Evolutionary conservation across 2,888 invertebrate species (phyloP).

Genomic region (Vanessa cardui): DNA sequence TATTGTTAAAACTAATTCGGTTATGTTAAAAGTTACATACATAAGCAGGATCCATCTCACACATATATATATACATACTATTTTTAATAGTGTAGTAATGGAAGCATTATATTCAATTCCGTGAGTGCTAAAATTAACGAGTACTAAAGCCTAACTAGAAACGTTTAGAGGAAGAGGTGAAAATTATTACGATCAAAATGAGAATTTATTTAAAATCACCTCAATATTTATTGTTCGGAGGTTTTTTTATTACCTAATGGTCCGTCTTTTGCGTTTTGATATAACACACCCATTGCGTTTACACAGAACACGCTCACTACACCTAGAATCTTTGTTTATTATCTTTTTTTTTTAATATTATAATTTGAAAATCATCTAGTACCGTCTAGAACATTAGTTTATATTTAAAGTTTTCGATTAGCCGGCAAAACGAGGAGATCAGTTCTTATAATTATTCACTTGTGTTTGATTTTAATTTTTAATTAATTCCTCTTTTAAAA

Average conservation of each 20-base stretch:
- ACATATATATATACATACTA: conserved; percentile 36
- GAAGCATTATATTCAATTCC: conserved; percentile 81
- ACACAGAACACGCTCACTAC: conserved; percentile 58
- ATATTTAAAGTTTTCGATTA: not conserved
- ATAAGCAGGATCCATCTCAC: conserved; percentile 19
- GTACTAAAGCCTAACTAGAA: conserved; percentile 64
- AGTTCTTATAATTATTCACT: no score
- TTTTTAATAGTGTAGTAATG: conserved; percentile 53
- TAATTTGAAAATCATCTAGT: no score
- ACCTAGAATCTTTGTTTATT: conserved; percentile 1
- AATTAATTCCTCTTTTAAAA: no score
- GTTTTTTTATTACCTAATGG: conserved; percentile 63
- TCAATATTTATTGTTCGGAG: conserved; percentile 46
- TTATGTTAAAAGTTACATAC: not conserved
- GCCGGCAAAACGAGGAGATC: not conserved
- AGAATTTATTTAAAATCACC: conserved; percentile 32
- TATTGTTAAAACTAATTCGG: conserved; percentile 14
- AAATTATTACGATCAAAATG: conserved; percentile 51
- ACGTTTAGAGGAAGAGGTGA: conserved; percentile 53
- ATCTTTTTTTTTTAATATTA: not conserved
- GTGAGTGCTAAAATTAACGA: conserved; percentile 71
- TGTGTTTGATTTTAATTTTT: no score
- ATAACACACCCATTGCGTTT: conserved; percentile 68
- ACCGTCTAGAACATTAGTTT: not conserved
- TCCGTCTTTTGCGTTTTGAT: conserved; percentile 80